Conservation (phyloP, 1,140 invertebrate genomes). For the Luehdorfia chinensis region DNA sequence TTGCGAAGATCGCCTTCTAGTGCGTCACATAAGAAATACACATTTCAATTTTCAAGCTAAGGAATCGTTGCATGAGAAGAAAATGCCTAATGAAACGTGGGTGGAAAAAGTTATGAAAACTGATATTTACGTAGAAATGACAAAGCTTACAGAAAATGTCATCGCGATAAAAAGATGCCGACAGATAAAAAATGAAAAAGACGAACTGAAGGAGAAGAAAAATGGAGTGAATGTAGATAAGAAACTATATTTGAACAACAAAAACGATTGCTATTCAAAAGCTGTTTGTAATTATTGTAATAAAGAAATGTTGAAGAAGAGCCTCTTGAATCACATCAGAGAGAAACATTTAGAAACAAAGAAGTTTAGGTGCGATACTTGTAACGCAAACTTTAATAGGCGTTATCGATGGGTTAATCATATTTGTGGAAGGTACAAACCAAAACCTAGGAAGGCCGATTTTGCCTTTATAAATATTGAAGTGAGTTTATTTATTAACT, state of each 20-base stretch:
- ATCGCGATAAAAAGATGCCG: conserved; percentile 2
- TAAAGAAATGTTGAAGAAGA: conserved; percentile 59
- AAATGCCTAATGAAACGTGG: background rate
- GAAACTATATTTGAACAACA: background rate
- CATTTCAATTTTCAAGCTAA: background rate
- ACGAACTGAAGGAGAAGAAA: background rate
- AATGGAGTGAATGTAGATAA: conserved; percentile 3
- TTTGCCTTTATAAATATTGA: too few relatives aligned
- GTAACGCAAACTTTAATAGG: conserved; percentile 30
- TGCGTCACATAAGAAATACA: background rate
- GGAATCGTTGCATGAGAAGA: background rate
- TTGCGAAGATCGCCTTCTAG: background rate
- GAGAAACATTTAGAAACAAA: conserved; percentile 44
- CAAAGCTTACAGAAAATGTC: conserved; percentile 23
- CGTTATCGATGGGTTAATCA: conserved; percentile 42
- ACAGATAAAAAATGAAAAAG: conserved; percentile 1
- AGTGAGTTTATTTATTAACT: too few relatives aligned
- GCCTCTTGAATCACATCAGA: conserved; percentile 39
- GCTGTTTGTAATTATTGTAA: conserved; percentile 56
- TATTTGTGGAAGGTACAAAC: conserved; percentile 37
- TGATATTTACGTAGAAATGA: background rate
- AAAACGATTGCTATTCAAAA: conserved; percentile 34
- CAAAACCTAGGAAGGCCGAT: too few relatives aligned
- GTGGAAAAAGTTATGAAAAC: background rate
- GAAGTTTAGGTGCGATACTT: conserved; percentile 37